phyloP scores from a whole-genome alignment of 2,113 vertebrate species.

The Centropus unirufus region DNA sequence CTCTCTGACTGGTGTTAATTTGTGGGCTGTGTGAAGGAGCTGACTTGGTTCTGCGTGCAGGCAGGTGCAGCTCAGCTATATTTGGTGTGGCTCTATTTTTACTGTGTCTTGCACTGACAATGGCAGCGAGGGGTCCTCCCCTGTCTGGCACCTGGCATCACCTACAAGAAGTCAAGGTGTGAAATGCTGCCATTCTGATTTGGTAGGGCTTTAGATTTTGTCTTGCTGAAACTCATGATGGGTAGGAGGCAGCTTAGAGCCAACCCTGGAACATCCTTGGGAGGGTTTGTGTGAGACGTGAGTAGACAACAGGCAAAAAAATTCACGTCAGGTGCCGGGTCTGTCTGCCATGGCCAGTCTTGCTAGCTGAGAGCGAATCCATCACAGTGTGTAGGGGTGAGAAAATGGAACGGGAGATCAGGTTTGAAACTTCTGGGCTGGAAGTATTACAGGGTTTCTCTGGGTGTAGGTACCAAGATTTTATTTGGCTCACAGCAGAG shows the following conservation, averaged over 20 bases:
- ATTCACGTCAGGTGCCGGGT: background rate
- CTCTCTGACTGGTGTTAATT: background rate
- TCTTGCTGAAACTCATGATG: background rate
- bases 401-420: background rate
- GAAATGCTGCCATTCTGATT: background rate
- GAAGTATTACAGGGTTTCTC: background rate
- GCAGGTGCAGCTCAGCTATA: fast-evolving
- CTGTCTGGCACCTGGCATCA: background rate
- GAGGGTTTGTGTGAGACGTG: background rate
- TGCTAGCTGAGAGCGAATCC: background rate
- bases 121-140: background rate
- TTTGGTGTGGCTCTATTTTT: background rate
- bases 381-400: too few species aligned
- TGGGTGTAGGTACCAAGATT: background rate
- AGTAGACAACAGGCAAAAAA: background rate
- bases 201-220: background rate
- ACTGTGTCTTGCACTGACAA: background rate
- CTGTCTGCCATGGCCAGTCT: background rate
- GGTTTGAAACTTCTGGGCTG: background rate
- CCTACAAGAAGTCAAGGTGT: background rate
- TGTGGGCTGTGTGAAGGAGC: fast-evolving
- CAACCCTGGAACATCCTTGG: background rate
- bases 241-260: background rate
- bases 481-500: background rate
- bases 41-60: fast-evolving